Conservation (phyloP, 1,140 invertebrate species). For the Andrena cerasifolii region DNA sequence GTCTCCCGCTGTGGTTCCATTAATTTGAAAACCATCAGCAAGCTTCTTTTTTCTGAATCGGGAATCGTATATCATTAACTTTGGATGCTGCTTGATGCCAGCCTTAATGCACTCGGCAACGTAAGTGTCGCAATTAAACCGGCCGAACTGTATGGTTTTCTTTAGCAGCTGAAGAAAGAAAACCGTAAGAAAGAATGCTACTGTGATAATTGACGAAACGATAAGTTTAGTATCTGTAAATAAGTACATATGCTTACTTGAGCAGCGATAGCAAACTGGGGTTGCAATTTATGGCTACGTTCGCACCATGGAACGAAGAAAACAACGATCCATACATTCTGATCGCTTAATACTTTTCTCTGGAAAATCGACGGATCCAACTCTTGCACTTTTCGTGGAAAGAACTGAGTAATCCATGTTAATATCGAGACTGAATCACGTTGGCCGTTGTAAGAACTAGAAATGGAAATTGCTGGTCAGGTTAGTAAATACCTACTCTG, state of each 20-base stretch:
- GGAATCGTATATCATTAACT: conserved; percentile 76
- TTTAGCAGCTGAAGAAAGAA: conserved; percentile 80
- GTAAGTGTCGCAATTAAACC: conserved; percentile 84
- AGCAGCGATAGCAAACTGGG: conserved; percentile 86
- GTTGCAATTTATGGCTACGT: conserved; percentile 87
- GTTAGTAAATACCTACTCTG: too few relatives aligned
- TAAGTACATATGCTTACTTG: conserved; percentile 84
- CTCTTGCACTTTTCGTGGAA: conserved; percentile 82
- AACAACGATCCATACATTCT: conserved; percentile 86
- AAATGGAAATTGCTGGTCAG: conserved; percentile 18
- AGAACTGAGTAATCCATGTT: conserved; percentile 84
- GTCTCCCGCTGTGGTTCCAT: conserved; percentile 47
- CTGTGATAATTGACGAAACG: neutral
- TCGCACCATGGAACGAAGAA: conserved; percentile 91
- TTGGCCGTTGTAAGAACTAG: conserved; percentile 85
- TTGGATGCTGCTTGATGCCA: conserved; percentile 83
- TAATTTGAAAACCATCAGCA: conserved; percentile 52
- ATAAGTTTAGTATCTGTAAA: too few relatives aligned
- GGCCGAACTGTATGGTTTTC: conserved; percentile 82
- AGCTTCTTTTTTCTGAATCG: conserved; percentile 50
- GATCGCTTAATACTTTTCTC: conserved; percentile 77
- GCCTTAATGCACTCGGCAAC: conserved; percentile 79
- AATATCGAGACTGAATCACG: conserved; percentile 84
- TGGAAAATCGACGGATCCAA: conserved; percentile 77
- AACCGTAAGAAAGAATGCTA: neutral